Evolutionary conservation across 2,113 vertebrate genomes (phyloP), one percentile per base, ranked within the genome.

Genomic region (Xyliphius kryptos): DNA sequence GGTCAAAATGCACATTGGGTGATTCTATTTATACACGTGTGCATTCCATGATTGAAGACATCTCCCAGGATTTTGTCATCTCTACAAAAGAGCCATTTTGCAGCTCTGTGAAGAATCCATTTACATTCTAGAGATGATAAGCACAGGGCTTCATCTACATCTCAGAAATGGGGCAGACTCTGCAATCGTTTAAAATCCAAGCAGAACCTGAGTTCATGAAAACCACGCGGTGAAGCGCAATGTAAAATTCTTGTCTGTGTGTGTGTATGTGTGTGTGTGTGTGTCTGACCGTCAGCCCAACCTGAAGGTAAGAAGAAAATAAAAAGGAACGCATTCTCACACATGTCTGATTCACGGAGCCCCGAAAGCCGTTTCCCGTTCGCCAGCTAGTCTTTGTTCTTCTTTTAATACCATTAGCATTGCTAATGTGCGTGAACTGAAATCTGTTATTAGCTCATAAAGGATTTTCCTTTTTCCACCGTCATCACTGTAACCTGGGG

Each of bases 371-470:
- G 19, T 43, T 44, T 44, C 44, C 16, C 41, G n/a, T n/a, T 41
- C 20, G 20, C 14, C 13, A 43, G 41, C 19, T 10, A 26, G 20
- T 20, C 56, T 58, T 58, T 58, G 56, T 58, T 15, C 41, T 16
- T 13, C 13, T 1, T 26, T 9, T 41, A 20, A 44, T 22, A 44
- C 40, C 20, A 22, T 46, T 21, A 15, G 10, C 56, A 22, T 15
- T 21, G 13, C 56, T 58, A 46, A 58, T 46, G 41, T 9, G 14
- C 43, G 17, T 47, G 21, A 47, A 47, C 56, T 47, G 15, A 59
- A 46, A 59, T n/a, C 11, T 43, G 40, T 26, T 58, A 59, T 59
- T 59, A 59, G 41, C 43, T 32, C 41, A 58, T 57, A 57, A 57
- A 26, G 40, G 11, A 1, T 12, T 37, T 40, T 19, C 15, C 52